Evolutionary conservation across 92 coral and sea anemone species (phyloP).

Genomic region (Galaxea fascicularis): DNA sequence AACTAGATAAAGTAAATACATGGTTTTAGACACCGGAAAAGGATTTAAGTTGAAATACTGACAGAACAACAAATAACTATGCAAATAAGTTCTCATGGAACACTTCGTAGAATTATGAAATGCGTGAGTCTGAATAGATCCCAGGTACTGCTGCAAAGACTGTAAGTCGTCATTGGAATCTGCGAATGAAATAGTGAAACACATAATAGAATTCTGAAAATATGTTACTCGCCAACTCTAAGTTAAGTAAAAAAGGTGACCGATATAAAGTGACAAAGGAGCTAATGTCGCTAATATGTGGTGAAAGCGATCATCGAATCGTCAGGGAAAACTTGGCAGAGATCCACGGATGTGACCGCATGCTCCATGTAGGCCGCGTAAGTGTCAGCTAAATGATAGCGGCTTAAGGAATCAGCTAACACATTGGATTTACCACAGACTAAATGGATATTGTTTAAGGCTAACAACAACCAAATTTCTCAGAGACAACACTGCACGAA

Average conservation of each 20-base stretch:
- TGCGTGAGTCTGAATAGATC: slow-evolving; percentile 40
- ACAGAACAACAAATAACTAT: slow-evolving; percentile 61
- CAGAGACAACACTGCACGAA: slow-evolving; percentile 62
- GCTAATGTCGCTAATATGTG: not conserved
- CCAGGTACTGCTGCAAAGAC: slow-evolving; percentile 44
- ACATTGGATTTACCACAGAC: slow-evolving; percentile 27
- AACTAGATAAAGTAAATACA: slow-evolving; percentile 54
- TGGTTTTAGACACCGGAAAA: slow-evolving; percentile 60
- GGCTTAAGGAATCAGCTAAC: slow-evolving; percentile 48
- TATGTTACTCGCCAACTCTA: slow-evolving; percentile 16
- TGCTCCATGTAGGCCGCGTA: slow-evolving; percentile 37
- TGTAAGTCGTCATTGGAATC: slow-evolving; percentile 17
- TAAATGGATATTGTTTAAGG: slow-evolving; percentile 39
- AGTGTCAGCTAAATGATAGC: slow-evolving; percentile 35
- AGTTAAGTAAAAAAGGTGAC: slow-evolving; percentile 11
- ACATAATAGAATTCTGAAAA: slow-evolving; percentile 6
- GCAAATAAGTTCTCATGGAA: slow-evolving; percentile 60
- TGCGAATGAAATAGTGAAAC: slow-evolving; percentile 31
- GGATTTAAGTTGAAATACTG: slow-evolving; percentile 41
- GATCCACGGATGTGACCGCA: slow-evolving; percentile 2
- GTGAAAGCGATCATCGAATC: slow-evolving; percentile 27
- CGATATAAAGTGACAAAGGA: slow-evolving; percentile 17
- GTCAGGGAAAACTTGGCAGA: slow-evolving; percentile 27
- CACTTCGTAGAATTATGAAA: slow-evolving; percentile 68
- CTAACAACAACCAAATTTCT: slow-evolving; percentile 58